phyloP scores from a whole-genome alignment of 2,888 invertebrate genomes.

The Galeruca laticollis region DNA sequence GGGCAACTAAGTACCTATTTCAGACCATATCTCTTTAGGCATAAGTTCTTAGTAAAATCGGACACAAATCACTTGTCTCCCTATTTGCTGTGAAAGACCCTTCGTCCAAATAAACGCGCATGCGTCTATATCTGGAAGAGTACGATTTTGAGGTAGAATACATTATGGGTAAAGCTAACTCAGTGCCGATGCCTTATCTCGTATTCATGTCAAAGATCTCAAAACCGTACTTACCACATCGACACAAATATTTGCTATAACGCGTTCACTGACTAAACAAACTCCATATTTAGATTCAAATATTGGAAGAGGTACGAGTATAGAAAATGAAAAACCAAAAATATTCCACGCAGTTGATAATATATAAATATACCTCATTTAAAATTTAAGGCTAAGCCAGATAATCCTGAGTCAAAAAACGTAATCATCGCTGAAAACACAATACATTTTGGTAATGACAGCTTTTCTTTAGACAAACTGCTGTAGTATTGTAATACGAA shows the following conservation, averaged over 20 bases:
- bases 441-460: too few relatives aligned
- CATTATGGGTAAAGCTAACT: slow-evolving; percentile 22
- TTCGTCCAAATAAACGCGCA: slow-evolving; percentile 8
- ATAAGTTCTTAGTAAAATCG: slow-evolving; percentile 33
- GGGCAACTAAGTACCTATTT: slow-evolving; percentile 28
- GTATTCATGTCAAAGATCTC: neutral
- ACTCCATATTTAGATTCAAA: too few relatives aligned
- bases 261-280: neutral
- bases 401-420: too few relatives aligned
- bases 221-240: neutral
- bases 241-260: neutral
- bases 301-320: too few relatives aligned
- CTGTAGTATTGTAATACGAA: too few relatives aligned
- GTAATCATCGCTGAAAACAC: too few relatives aligned
- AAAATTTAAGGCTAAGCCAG: too few relatives aligned
- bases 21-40: slow-evolving; percentile 29
- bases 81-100: slow-evolving; percentile 21
- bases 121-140: slow-evolving; percentile 24
- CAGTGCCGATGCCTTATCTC: slow-evolving; percentile 25
- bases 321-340: too few relatives aligned
- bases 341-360: too few relatives aligned
- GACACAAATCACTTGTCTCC: slow-evolving; percentile 45
- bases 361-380: too few relatives aligned
- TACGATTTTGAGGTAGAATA: slow-evolving; percentile 21
- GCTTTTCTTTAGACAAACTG: too few relatives aligned